phyloP scores from a whole-genome alignment of 2,113 vertebrate species.

The Anoplopoma fimbria region DNA sequence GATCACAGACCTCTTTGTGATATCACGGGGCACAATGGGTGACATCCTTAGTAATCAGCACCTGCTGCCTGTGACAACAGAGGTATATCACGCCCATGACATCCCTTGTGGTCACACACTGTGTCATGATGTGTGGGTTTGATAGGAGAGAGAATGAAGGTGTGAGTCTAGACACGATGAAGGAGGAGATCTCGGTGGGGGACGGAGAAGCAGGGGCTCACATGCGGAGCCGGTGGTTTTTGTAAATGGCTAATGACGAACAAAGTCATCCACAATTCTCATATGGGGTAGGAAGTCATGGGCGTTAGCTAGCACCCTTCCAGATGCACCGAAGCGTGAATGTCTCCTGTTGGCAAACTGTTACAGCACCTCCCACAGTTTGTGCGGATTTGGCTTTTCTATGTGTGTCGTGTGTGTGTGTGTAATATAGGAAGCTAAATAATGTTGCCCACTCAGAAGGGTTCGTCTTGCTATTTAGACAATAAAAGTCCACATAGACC shows the following conservation, averaged over 20 bases:
- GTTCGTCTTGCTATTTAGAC: constrained; percentile 21
- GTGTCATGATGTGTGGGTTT: constrained; percentile 69
- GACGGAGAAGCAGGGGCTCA: constrained; percentile 45
- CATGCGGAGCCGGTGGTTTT: constrained; percentile 65
- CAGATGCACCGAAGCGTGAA: constrained; percentile 75
- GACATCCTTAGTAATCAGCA: constrained; percentile 81
- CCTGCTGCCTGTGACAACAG: constrained; percentile 75
- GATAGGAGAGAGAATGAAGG: constrained; percentile 48
- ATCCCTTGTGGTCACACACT: constrained; percentile 67
- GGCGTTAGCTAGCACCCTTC: constrained; percentile 72
- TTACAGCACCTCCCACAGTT: constrained; percentile 75
- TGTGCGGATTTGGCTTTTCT: constrained; percentile 49
- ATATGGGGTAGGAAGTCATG: constrained; percentile 71
- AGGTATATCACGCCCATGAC: constrained; percentile 69
- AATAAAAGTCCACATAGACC: constrained; percentile 5
- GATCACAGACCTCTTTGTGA: constrained; percentile 70
- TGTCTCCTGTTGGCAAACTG: constrained; percentile 78
- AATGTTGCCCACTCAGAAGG: constrained; percentile 18
- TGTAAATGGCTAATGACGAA: constrained; percentile 80
- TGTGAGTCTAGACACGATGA: constrained; percentile 54
- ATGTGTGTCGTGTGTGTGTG: constrained; percentile 24
- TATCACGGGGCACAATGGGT: constrained; percentile 66
- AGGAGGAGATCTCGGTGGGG: constrained; percentile 48
- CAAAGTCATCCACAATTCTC: constrained; percentile 68
- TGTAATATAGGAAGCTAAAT: constrained; percentile 42